A percentile compares a stretch with the other conserved stretches of the same genome.
Conservation (phyloP, 2,888 invertebrate genomes). For the Tyria jacobaeae region DNA sequence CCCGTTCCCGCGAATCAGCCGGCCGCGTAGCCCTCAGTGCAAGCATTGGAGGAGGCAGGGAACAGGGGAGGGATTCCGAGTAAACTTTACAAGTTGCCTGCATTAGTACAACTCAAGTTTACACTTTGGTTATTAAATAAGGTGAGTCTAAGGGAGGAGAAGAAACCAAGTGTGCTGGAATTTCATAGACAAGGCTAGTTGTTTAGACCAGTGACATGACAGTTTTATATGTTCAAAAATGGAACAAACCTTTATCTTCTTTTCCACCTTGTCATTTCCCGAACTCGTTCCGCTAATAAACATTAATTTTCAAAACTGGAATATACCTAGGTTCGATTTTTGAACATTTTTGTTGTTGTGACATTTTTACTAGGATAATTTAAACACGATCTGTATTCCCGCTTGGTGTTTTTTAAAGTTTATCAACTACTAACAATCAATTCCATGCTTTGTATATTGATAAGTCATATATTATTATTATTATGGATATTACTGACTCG, state of each 20-base stretch:
- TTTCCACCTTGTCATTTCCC: too few species aligned
- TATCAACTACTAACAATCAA: not conserved
- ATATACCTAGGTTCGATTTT: too few species aligned
- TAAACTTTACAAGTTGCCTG: constrained; percentile 48
- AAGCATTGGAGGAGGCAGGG: constrained; percentile 22
- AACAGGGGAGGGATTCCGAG: constrained; percentile 36
- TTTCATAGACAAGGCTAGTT: not conserved
- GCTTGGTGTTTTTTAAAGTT: not conserved
- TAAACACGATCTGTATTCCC: too few species aligned
- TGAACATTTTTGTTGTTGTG: too few species aligned
- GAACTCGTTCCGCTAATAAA: too few species aligned
- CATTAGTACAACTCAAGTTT: constrained; percentile 14
- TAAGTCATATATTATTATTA: too few species aligned
- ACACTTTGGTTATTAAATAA: constrained; percentile 25
- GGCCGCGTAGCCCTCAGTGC: constrained; percentile 43
- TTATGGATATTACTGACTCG: too few species aligned
- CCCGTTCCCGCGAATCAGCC: constrained; percentile 81
- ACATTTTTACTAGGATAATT: too few species aligned
- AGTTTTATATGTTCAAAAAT: not conserved
- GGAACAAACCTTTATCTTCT: not conserved
- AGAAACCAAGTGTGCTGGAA: not conserved
- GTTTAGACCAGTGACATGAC: not conserved
- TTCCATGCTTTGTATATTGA: not conserved
- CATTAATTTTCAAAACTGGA: too few species aligned
- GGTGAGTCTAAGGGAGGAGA: constrained; percentile 15